Base-by-base conservation (phyloP, 2,888 invertebrate species). In the Crepidodera aurea region DNA sequence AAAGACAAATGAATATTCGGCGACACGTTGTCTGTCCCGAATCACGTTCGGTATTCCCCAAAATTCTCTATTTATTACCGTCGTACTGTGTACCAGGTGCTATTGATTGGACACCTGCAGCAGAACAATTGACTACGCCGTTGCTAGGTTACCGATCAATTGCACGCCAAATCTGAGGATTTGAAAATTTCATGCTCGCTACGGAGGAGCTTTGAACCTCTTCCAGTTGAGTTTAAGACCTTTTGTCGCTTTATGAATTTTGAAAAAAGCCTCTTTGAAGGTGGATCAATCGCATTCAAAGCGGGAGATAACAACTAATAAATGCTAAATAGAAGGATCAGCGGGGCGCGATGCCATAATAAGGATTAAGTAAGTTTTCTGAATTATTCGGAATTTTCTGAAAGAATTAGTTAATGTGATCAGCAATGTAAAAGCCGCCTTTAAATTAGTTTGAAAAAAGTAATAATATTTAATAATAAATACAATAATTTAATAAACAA, bases 21-120 rank as follows among this genome's bases (percentile, higher is more conserved):
- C 77, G 78, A 75, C 78, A 73, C 71, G 70, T 73, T 65, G 78
- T 78, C 78, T 78, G 71, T 70, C 64, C 65, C 64, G 66, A 64
- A 62, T 68, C 65, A 67, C 66, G 69, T 65, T 65, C 68, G 74
- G 76, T 73, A 71, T 76, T 77, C 73, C 77, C 77, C 69, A 78
- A 77, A 78, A 71, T 71, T 70, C 70, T 62, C 64, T 55, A 56
- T 57, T 62, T 66, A 66, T 65, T 71, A 69, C 73, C 68, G 69
- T 69, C 64, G 55, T 40, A 56, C 27, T 48, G 56, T 56, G 51
- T 58, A 66, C 78, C 79, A 80, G 79, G 79, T 80, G 79, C 79
- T 80, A 80, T 80, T 79, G 79, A 80, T 80, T 78, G 79, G 78
- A 79, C 80, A 80, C 80, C 80, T 80, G 79, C 79, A 77, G 66